phyloP scores from a whole-genome alignment of 2,113 vertebrate species.

The Nannobrachium achirus region DNA sequence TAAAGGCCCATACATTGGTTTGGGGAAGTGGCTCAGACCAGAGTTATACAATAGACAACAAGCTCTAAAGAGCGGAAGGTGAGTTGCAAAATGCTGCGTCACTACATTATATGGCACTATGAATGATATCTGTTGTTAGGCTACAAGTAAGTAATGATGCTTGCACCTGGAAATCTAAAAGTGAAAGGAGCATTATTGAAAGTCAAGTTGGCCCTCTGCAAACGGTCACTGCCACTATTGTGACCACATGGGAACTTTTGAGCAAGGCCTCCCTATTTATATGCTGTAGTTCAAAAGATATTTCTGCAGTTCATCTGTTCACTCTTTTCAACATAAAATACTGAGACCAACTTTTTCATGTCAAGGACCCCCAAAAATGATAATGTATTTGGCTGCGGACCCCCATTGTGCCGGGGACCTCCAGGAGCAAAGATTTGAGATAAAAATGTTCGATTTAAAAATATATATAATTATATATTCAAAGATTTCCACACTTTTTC shows the following conservation, averaged over 20 bases:
- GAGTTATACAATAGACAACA: not conserved
- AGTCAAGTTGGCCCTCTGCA: constrained; percentile 5
- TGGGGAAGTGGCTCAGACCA: not conserved
- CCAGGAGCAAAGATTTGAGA: too few relatives aligned
- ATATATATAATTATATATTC: too few relatives aligned
- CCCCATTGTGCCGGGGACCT: too few relatives aligned
- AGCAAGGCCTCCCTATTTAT: constrained; percentile 24
- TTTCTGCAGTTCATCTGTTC: constrained; percentile 22
- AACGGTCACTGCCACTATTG: constrained; percentile 12
- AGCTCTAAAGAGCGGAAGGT: not conserved
- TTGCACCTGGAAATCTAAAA: constrained; percentile 27
- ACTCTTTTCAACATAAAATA: constrained; percentile 27
- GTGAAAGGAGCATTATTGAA: constrained; percentile 22
- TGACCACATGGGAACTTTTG: constrained; percentile 35
- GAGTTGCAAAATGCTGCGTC: not conserved
- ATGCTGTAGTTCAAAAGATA: constrained; percentile 34
- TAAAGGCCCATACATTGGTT: not conserved
- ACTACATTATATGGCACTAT: not conserved
- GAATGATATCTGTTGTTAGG: not conserved
- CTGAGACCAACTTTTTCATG: constrained; percentile 13
- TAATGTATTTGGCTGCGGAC: too few relatives aligned
- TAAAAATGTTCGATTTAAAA: too few relatives aligned
- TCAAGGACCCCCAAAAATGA: too few relatives aligned
- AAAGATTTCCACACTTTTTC: too few relatives aligned
- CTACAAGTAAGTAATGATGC: constrained; percentile 1